Percentiles rank a stretch among this genome's conserved stretches.
phyloP scores from a whole-genome alignment of 2,797 vertebrate species.

The Petrocephalus schoutedeni region DNA sequence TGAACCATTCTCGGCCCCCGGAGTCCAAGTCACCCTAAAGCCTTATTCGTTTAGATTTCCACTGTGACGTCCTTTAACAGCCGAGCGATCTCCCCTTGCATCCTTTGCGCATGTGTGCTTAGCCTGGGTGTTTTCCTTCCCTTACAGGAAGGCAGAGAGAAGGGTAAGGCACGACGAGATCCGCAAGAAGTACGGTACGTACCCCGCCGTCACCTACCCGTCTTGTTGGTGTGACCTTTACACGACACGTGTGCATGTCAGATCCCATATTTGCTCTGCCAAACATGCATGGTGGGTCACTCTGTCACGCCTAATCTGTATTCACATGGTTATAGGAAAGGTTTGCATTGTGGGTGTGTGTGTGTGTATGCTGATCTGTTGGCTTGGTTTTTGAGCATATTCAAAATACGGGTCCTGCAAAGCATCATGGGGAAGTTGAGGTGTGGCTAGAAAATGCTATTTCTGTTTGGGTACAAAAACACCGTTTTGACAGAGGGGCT shows the following conservation, averaged over 20 bases:
- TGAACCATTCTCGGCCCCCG: background rate
- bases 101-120: background rate
- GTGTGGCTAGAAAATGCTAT: background rate
- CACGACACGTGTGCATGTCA: background rate
- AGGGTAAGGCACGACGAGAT: conserved; percentile 74
- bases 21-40: background rate
- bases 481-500: background rate
- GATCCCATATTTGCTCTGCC: background rate
- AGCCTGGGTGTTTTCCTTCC: background rate
- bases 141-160: conserved; percentile 68
- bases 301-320: background rate
- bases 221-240: background rate
- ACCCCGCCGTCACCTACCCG: background rate
- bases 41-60: background rate
- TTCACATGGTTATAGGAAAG: background rate
- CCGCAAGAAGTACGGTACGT: conserved; percentile 83
- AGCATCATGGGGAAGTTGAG: background rate
- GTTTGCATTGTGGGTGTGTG: background rate
- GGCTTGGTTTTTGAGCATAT: background rate
- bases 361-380: background rate
- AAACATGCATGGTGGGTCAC: background rate
- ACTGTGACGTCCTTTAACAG: background rate
- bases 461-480: background rate
- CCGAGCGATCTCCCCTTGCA: background rate
- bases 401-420: background rate